Evolutionary conservation across 2,888 invertebrate genomes (phyloP), one percentile per base, ranked within the genome.

Genomic region (Drosophila rubida): DNA sequence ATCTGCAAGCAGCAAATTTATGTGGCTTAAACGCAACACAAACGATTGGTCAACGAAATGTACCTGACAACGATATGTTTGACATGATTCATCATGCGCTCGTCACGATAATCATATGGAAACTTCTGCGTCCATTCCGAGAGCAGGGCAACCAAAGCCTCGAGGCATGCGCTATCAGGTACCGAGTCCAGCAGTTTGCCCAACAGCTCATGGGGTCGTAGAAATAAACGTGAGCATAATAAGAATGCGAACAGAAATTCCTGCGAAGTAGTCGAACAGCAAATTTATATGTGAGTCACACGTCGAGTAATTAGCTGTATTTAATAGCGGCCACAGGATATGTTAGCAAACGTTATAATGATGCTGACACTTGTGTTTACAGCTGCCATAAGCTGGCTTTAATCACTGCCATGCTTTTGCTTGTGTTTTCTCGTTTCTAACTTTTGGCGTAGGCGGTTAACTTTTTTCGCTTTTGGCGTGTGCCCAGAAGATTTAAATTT

Each of bases 51-150:
- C 5, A 13, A n/a, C 11, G 4, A 7, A 75, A 87, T 88, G 67
- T 37, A 91, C 91, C 90, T 91, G 77, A 90, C 89, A 90, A 91
- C 91, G 91, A 91, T 92, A 91, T 91, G 91, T 91, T 92, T 92
- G 73, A 91, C 91, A 88, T 92, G 91, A 80, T 84, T 90, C 91
- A 92, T 92, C 87, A 92, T 92, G 48, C 90, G 89, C 78, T 92
- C 91, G 75, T 91, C 92, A 69, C 92, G 91, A 84, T 91, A 92
- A 89, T 92, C 92, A 68, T 92, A 92, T 49, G 92, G 92, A 87
- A 91, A 92, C 76, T 87, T 91, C 75, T 89, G 87, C 68, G 91
- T 91, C 92, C 92, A 92, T 75, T 91, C 90, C 75, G 90, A 87
- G 78, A 91, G 76, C 57, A 92, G 86, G 66, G 84, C 88, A 73